These are phyloP conservation scores for Gastracanthus pulcherrimus DNA, from an alignment of 2,888 invertebrate genomes.

Conservation along the genomic window DNA sequence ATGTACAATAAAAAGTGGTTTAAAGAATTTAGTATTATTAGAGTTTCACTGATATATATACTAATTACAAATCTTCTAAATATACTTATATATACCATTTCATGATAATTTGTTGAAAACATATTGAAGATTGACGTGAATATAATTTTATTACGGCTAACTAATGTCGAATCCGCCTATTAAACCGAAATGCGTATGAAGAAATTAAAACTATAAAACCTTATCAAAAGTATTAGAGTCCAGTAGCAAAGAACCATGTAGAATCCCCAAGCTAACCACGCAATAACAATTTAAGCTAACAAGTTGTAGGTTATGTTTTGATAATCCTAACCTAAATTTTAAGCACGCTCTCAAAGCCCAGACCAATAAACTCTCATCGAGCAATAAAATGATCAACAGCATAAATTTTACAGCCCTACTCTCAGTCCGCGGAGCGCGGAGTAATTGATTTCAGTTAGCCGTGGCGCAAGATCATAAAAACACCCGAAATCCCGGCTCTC, in stretches of 20 bases:
- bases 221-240: not conserved
- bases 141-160: not conserved
- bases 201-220: not conserved
- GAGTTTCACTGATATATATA: too few relatives aligned
- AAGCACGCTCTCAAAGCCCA: not conserved
- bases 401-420: conserved; percentile 22
- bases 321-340: conserved; percentile 38
- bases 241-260: conserved; percentile 21
- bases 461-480: conserved; percentile 36
- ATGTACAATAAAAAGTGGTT: too few relatives aligned
- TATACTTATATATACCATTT: too few relatives aligned
- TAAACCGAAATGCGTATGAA: not conserved
- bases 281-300: conserved; percentile 22
- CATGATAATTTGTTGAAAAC: too few relatives aligned
- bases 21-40: too few relatives aligned
- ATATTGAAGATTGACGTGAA: too few relatives aligned
- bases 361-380: conserved; percentile 23
- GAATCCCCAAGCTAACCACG: not conserved
- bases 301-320: conserved; percentile 38
- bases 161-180: too few relatives aligned
- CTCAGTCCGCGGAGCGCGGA: not conserved
- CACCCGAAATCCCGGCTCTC: conserved; percentile 27
- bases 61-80: too few relatives aligned
- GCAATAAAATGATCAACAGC: conserved; percentile 47
- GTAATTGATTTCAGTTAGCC: conserved; percentile 52